These are phyloP conservation scores for Dendrolimus houi DNA, from an alignment of 2,888 invertebrate species.

Conservation along the genomic window DNA sequence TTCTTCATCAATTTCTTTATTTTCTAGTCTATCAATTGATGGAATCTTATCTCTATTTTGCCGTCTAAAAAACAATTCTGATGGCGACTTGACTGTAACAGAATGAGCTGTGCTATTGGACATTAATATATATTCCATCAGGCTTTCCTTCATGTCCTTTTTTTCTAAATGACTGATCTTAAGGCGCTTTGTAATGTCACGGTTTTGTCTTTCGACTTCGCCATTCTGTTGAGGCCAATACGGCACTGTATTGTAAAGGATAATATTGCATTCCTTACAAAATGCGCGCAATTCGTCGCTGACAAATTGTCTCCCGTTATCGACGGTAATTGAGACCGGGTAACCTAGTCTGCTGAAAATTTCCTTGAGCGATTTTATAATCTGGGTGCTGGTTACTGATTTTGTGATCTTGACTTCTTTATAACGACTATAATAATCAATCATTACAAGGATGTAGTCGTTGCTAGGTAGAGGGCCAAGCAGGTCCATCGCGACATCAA, in stretches of 20 bases:
- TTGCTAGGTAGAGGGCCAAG: too few species aligned
- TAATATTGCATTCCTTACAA: constrained; percentile 12
- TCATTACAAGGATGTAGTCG: neutral
- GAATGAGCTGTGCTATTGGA: constrained; percentile 21
- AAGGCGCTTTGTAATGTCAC: constrained; percentile 20
- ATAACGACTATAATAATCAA: too few species aligned
- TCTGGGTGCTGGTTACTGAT: too few species aligned
- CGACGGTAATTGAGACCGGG: too few species aligned
- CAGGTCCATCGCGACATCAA: too few species aligned
- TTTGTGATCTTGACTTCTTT: too few species aligned
- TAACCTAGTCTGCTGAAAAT: too few species aligned
- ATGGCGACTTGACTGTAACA: constrained; percentile 16
- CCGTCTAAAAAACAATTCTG: constrained; percentile 16
- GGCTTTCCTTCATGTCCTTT: constrained; percentile 10
- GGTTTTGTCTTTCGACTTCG: constrained; percentile 23
- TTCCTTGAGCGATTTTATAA: too few species aligned
- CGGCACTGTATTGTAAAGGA: constrained; percentile 12
- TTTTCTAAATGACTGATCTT: constrained; percentile 14
- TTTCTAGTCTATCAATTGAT: neutral
- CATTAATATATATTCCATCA: constrained; percentile 18
- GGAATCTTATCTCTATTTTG: constrained; percentile 17
- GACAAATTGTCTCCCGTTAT: constrained; percentile 12
- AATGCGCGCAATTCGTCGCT: constrained; percentile 3
- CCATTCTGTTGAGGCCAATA: constrained; percentile 25
- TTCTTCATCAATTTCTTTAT: too few species aligned